Conservation (phyloP, 1,140 invertebrate genomes). For the Zaprionus africanus region DNA sequence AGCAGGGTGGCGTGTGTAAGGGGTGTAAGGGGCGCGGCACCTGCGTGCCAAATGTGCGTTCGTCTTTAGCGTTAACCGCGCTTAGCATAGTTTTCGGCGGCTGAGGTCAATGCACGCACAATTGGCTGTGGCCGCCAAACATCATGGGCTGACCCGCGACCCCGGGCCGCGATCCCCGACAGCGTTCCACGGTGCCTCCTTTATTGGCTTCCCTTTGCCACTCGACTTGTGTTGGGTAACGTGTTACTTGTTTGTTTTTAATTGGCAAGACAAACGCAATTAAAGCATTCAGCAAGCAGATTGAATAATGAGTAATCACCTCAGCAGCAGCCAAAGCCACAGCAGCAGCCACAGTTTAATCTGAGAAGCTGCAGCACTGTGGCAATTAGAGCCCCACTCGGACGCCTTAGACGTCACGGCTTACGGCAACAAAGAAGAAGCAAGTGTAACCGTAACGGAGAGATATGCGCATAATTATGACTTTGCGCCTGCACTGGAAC, state of each 20-base stretch:
- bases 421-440: background rate
- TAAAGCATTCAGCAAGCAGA: slow-evolving; percentile 73
- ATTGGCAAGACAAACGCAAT: slow-evolving; percentile 76
- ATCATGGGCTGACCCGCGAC: background rate
- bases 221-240: slow-evolving; percentile 11
- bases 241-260: slow-evolving; percentile 62
- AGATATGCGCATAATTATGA: slow-evolving; percentile 6
- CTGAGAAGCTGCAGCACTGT: background rate
- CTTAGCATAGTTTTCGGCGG: slow-evolving; percentile 30
- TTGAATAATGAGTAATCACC: slow-evolving; percentile 74
- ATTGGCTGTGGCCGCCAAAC: slow-evolving; percentile 36
- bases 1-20: no score
- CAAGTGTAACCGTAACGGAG: background rate
- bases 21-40: slow-evolving; percentile 42
- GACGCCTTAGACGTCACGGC: background rate
- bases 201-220: background rate
- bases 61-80: slow-evolving; percentile 24
- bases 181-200: background rate
- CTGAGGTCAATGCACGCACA: slow-evolving; percentile 61
- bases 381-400: background rate
- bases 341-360: background rate
- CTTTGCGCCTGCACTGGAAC: background rate
- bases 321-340: background rate
- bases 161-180: no score
- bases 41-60: slow-evolving; percentile 67